Evolutionary conservation across 2,113 vertebrate genomes (phyloP), one percentile per base, ranked within the genome.

Genomic region (Pantherophis guttatus): DNA sequence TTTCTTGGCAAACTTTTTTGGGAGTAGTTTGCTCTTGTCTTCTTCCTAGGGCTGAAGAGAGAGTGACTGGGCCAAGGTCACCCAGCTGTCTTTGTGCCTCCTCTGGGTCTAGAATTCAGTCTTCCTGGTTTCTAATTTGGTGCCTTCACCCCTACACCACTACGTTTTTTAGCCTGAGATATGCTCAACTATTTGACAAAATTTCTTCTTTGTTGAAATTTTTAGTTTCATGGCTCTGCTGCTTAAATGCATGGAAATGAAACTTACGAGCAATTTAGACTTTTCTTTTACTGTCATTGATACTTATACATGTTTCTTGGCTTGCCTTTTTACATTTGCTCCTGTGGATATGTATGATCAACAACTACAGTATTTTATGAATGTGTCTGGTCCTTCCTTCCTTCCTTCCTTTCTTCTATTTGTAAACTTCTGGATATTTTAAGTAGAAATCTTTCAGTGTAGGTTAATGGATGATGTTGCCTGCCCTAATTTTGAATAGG

Each of bases 401-500:
- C 65, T n/a, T 75, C 2, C 65, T 7, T 70, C 1, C 13, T 5
- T 70, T 62, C 50, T 19, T 8, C 5, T 5, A 8, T 44, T 53
- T 50, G 54, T 87, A 91, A 88, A 24, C 10, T 29, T 86, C 44
- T 33, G 12, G 19, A 10, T 11, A 17, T 57, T 87, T 54, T 48
- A 85, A 89, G 13, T 9, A 54, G 52, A 48, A 52, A 70, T 21
- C 48, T 58, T 54, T 23, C 17, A 33, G 65, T 17, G 29, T 8
- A 85, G 52, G 65, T n/a, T 50, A 23, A 29, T 58, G 65, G 21
- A 81, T 15, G 65, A 88, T 65, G 52, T 93, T 89, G 53, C 29
- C 33, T 89, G 44, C 39, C 89, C 88, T 62, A 65, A 85, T 89
- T 81, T 85, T 91, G 65, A 88, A 86, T 89, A 89, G 88, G 44